Percentiles rank a stretch among this genome's conserved stretches.
Evolutionary conservation across 2,113 vertebrate species (phyloP).

Genomic region (Pelecanus crispus): DNA sequence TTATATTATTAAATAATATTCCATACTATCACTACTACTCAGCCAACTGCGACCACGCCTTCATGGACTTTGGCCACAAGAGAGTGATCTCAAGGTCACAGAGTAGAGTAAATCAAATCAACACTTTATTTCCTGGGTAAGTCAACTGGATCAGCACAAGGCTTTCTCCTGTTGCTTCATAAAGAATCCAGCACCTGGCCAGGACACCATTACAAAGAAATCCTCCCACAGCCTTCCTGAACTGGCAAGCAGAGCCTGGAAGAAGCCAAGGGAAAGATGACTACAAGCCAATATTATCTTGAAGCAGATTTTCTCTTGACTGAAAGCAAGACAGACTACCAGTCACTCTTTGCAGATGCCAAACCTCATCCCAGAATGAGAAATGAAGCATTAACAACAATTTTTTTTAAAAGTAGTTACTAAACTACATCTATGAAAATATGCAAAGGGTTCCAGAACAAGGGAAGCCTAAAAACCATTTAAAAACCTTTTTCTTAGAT

Average conservation of each 20-base stretch:
- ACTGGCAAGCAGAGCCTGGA: neutral
- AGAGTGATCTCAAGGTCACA: neutral
- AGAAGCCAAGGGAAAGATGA: neutral
- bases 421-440: neutral
- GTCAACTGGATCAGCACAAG: neutral
- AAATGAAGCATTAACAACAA: neutral
- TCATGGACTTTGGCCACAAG: neutral
- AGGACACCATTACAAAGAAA: neutral
- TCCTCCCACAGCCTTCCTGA: neutral
- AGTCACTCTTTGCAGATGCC: neutral
- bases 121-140: neutral
- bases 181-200: neutral
- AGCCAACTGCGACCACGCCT: neutral
- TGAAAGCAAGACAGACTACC: neutral
- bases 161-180: neutral
- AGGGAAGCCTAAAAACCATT: neutral
- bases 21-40: neutral
- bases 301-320: neutral
- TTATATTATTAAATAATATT: neutral
- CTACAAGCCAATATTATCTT: neutral
- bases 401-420: neutral
- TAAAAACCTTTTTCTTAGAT: neutral
- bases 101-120: neutral
- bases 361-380: neutral
- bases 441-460: neutral